Conservation (phyloP, 2,113 vertebrate genomes). For the Festucalex cinctus region DNA sequence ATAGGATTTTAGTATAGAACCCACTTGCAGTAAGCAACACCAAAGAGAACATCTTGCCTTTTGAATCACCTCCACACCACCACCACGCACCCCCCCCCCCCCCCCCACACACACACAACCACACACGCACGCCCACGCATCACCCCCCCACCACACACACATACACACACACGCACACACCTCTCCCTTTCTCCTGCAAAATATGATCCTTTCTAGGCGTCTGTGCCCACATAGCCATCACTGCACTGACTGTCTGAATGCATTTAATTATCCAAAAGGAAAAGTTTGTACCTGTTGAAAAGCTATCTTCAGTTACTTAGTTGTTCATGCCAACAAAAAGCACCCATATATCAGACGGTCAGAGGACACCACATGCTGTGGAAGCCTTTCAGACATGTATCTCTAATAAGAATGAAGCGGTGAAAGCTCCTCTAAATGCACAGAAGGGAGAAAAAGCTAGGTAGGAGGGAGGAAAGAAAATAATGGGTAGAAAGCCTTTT, state of each 20-base stretch:
- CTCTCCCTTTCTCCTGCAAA: conserved; percentile 21
- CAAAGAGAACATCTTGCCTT: conserved; percentile 72
- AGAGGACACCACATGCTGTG: conserved; percentile 69
- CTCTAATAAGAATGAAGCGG: conserved; percentile 67
- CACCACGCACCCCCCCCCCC: conserved; percentile 15
- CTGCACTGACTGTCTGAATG: conserved; percentile 59
- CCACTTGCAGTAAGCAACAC: conserved; percentile 63
- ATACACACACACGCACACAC: no score
- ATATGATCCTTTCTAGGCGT: conserved; percentile 45
- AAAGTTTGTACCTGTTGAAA: conserved; percentile 75
- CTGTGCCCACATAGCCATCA: conserved; percentile 38
- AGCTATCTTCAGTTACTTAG: conserved; percentile 60
- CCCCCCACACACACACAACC: no score
- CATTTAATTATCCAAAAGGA: conserved; percentile 72
- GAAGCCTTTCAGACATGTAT: conserved; percentile 67
- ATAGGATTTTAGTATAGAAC: conserved; percentile 66
- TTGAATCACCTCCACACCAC: conserved; percentile 59
- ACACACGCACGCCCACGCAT: conserved; percentile 25
- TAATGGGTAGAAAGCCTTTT: conserved; percentile 55
- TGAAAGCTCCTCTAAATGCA: conserved; percentile 70
- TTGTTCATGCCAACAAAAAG: conserved; percentile 73
- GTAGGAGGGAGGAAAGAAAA: conserved; percentile 54
- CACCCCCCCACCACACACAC: no score
- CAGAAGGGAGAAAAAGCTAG: conserved; percentile 48
- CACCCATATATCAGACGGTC: conserved; percentile 48